Evolutionary conservation across 2,797 vertebrate species (phyloP), one percentile per base, ranked within the genome.

Genomic region (Limosa lapponica): DNA sequence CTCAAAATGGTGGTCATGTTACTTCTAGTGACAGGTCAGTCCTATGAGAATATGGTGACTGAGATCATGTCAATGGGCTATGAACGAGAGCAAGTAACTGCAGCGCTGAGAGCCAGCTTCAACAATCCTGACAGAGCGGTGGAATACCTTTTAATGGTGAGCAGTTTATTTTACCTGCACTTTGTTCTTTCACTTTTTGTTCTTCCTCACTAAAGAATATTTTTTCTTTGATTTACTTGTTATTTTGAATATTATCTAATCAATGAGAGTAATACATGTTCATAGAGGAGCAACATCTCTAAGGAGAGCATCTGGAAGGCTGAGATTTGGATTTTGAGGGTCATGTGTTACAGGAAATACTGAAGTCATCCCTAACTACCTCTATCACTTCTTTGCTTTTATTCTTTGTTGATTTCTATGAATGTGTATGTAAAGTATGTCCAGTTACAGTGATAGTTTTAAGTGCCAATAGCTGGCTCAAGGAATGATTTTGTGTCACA

Each of bases 51-150:
- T 95, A 99, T 99, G 99, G 99, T 99, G 96, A 99, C 99, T 15
- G 99, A 99, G 98, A 99, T 99, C 98, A 99, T 99, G 99, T 98
- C 99, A 66, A 99, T 99, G 99, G 99, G 99, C 54, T 99, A 99
- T 43, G 99, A 99, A 95, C 98, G 99, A 94, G 99, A 99, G 84
- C 98, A 99, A 97, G 99, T 99, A 89, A 99, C 99, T 89, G 98
- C 99, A 1, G 99, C 99, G 10, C 97, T 99, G 95, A 98, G 99
- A 95, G 99, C 99, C 74, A 99, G 99, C 97, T 99, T 99, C 98
- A 99, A 99, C 98, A 99, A 99, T 95, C 99, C 99, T 55, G 99
- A 99, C 98, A 98, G 99, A 97, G 99, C 99, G 0, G 99, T 99
- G 97, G 99, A 99, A 59, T 99, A 99, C 96, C 99, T 99, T 96